Evolutionary conservation across 1,140 invertebrate genomes (phyloP).

Genomic region (Trichoplusia ni): DNA sequence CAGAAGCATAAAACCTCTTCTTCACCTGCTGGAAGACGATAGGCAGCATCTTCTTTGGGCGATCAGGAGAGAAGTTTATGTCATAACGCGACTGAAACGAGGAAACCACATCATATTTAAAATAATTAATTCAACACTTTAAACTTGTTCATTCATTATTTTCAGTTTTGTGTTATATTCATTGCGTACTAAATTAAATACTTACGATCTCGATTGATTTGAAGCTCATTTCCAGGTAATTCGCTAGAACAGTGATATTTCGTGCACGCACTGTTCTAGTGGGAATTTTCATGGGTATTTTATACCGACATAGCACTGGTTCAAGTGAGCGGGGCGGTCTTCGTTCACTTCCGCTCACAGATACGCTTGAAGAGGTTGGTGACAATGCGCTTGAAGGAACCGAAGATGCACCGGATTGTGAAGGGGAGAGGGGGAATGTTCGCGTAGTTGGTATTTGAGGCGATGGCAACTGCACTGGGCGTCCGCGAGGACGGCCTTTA

Average conservation of each 20-base stretch:
- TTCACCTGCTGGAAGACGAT: slow-evolving; percentile 47
- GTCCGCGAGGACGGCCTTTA: neutral
- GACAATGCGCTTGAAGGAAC: neutral
- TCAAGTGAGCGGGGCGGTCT: neutral
- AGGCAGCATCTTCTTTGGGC: slow-evolving; percentile 59
- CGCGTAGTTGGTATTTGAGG: neutral
- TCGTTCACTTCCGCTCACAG: too few species aligned
- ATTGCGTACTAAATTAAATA: slow-evolving; percentile 8
- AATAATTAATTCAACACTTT: too few species aligned
- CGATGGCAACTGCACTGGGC: neutral
- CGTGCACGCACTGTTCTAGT: slow-evolving; percentile 37
- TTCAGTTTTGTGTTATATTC: neutral
- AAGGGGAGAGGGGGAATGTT: neutral
- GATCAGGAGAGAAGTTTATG: slow-evolving; percentile 62
- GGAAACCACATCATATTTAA: neutral
- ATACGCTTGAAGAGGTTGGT: too few species aligned
- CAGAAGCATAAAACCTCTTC: slow-evolving; percentile 44
- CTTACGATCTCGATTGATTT: slow-evolving; percentile 65
- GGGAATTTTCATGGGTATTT: slow-evolving; percentile 55
- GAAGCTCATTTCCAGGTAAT: slow-evolving; percentile 67
- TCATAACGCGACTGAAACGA: slow-evolving; percentile 70
- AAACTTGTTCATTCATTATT: too few species aligned
- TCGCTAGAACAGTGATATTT: slow-evolving; percentile 48
- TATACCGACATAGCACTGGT: slow-evolving; percentile 36
- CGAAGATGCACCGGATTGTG: neutral